Base-by-base conservation (phyloP, 2,797 vertebrate genomes). In the Peromyscus eremicus region DNA sequence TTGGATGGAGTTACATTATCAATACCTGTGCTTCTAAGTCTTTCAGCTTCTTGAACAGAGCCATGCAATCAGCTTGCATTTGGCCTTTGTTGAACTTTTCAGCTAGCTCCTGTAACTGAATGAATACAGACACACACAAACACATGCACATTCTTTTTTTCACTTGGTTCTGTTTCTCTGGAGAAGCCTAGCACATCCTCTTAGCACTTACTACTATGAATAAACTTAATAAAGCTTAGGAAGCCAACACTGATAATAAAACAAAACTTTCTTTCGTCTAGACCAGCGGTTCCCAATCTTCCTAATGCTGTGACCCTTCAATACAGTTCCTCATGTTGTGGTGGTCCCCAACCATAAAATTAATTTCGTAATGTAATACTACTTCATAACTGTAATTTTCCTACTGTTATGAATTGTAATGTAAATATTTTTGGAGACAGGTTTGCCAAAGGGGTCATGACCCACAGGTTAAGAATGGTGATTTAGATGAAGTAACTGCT, bases 181-280 rank as follows among this genome's bases (percentile, higher is more conserved):
- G 60, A 86, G n/a, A 79, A 19, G 2, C 40, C 29, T 79, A 70
- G 55, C 32, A 55, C 2, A 32, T 88, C 75, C 94, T 34, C n/a
- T 83, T 76, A 94, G 80, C 43, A 86, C 73, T 86, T 68, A 97
- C 60, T 91, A 75, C 52, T 77, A 82, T 34, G 68, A 95, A 25
- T 73, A 66, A 62, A 77, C 87, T 93, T 68, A 80, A 86, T n/a
- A 85, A 71, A 68, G 29, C 49, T 92, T 80, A 92, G 43, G 55
- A 94, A 95, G 86, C 13, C 83, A 87, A 79, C 66, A 57, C 40
- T 64, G 82, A 85, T 75, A 88, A 94, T 85, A 27, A 95, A 57
- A 68, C 27, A 94, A 92, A 93, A 88, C 60, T 73, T 92, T 90
- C 27, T 57, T 37, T 37, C 9, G 19, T 57, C 19, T 81, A 37